Evolutionary conservation across 53 echinoderm and acorn worm genomes (phyloP).

Genomic region (Holothuria leucospilota): DNA sequence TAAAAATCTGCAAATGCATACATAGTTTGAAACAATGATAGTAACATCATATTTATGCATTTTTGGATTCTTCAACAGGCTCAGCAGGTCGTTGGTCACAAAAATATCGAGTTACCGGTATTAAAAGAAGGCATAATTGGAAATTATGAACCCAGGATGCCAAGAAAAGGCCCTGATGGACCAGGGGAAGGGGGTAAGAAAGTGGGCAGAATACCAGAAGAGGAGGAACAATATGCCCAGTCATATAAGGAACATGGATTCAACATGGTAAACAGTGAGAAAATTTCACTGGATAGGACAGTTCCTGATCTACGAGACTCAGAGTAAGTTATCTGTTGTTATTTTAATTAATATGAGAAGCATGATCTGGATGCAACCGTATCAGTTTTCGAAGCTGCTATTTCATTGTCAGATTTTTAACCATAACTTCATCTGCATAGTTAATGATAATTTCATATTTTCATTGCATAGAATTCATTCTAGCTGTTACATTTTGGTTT

Average conservation of each 20-base stretch:
- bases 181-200: conserved; percentile 84
- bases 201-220: conserved; percentile 61
- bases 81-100: conserved; percentile 19
- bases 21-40: too few relatives aligned
- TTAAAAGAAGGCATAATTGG: conserved; percentile 63
- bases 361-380: neutral
- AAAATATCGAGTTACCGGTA: conserved; percentile 57
- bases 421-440: too few relatives aligned
- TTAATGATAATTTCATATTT: too few relatives aligned
- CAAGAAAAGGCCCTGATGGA: conserved; percentile 61
- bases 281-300: conserved; percentile 81
- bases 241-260: conserved; percentile 90
- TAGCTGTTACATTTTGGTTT: too few relatives aligned
- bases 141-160: conserved; percentile 75
- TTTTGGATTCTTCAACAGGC: too few relatives aligned
- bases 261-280: conserved; percentile 95
- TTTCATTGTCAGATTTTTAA: neutral
- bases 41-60: too few relatives aligned
- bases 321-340: conserved; percentile 67
- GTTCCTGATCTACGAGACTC: conserved; percentile 84
- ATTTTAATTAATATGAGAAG: neutral
- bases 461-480: too few relatives aligned
- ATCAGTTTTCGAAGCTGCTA: too few relatives aligned
- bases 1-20: too few relatives aligned
- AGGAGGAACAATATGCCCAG: conserved; percentile 63